phyloP scores from a whole-genome alignment of 2,797 vertebrate genomes.

The Gallirallus australis region DNA sequence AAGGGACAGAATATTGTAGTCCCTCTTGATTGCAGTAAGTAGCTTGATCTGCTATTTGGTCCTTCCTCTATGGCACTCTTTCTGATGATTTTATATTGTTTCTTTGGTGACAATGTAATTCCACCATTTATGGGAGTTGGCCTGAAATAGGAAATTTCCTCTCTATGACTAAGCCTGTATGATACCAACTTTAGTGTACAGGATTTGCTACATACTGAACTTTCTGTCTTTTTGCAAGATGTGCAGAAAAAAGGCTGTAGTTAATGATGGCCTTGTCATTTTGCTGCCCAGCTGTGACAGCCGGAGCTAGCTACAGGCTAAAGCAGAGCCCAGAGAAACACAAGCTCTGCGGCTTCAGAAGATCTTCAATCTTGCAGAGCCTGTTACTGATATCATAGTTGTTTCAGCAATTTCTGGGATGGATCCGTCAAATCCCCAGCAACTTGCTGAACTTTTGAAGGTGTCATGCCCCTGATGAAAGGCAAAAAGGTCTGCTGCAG shows the following conservation, averaged over 20 bases:
- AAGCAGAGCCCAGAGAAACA: background rate
- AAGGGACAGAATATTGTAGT: background rate
- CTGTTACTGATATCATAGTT: background rate
- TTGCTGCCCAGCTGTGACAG: constrained; percentile 20
- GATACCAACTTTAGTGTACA: background rate
- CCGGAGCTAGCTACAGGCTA: background rate
- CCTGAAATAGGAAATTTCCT: background rate
- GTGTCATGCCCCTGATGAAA: background rate
- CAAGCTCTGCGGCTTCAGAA: constrained; percentile 3
- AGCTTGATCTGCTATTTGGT: background rate
- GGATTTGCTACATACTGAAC: background rate
- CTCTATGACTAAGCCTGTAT: background rate
- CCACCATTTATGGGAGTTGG: background rate
- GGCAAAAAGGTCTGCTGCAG: background rate
- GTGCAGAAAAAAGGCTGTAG: background rate
- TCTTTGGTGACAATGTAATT: background rate
- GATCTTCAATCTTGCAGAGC: background rate
- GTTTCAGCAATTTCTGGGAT: background rate
- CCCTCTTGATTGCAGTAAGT: background rate
- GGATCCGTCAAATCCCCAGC: background rate
- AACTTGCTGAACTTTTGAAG: background rate
- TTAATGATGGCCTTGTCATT: constrained; percentile 5
- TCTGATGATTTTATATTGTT: background rate
- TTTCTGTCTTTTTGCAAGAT: background rate
- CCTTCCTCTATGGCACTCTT: background rate